These are phyloP conservation scores for Xiphorhynchus erythropygius DNA, from an alignment of 2,797 vertebrate species.

Conservation along the genomic window DNA sequence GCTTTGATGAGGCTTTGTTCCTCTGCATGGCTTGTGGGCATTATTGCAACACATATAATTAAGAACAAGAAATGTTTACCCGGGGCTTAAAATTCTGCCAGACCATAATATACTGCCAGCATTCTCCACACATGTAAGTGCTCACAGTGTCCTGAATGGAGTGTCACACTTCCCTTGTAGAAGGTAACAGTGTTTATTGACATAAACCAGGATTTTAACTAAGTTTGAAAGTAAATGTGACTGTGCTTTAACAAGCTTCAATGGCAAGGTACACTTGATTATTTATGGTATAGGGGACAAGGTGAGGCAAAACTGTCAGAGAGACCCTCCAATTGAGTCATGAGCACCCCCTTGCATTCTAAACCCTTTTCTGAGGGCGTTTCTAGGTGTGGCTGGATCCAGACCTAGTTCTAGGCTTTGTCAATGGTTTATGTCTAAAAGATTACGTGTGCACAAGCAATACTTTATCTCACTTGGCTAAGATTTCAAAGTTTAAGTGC, in stretches of 20 bases:
- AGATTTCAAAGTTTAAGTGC: background rate
- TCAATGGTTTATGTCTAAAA: background rate
- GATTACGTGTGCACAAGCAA: background rate
- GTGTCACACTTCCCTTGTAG: background rate
- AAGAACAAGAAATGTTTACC: background rate
- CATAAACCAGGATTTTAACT: background rate
- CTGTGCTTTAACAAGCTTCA: background rate
- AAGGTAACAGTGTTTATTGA: background rate
- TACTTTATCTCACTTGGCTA: background rate
- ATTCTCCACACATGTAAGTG: background rate
- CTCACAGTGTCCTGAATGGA: background rate
- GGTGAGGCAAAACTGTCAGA: background rate
- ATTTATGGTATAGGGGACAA: background rate
- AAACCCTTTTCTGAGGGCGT: background rate
- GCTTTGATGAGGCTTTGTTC: background rate
- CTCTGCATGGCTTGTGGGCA: background rate
- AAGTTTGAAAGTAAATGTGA: background rate
- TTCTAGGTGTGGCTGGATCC: background rate
- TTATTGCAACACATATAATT: background rate
- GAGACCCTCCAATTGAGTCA: background rate
- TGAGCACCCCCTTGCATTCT: accelerated
- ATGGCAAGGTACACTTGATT: background rate
- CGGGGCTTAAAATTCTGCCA: background rate
- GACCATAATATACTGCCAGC: background rate
- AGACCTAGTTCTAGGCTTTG: background rate